Evolutionary conservation across 2,113 vertebrate species (phyloP).

Genomic region (Spea bombifrons): DNA sequence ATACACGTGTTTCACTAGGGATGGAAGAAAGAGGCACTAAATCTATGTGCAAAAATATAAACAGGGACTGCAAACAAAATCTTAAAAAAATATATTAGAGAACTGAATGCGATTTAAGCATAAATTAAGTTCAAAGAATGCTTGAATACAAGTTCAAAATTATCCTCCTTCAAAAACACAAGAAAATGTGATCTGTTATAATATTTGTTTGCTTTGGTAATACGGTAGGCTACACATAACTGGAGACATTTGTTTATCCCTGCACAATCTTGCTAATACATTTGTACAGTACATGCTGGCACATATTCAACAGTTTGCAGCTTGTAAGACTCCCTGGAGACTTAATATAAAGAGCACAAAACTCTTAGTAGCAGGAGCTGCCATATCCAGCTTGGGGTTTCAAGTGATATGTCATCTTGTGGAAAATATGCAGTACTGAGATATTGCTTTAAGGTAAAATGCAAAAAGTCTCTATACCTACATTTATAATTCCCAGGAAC

Average conservation of each 20-base stretch:
- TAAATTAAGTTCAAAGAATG: too few species aligned
- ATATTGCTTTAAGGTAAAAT: neutral
- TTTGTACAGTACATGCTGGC: slow-evolving; percentile 33
- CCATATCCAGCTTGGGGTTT: neutral
- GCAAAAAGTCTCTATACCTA: neutral
- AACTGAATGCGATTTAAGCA: too few species aligned
- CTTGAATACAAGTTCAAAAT: too few species aligned
- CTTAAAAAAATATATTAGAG: too few species aligned
- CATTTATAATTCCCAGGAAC: slow-evolving; percentile 20
- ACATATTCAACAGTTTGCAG: slow-evolving; percentile 53
- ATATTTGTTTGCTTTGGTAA: slow-evolving; percentile 48
- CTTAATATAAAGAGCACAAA: slow-evolving; percentile 42
- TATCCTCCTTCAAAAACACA: neutral
- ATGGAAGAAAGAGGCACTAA: too few species aligned
- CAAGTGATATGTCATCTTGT: rapidly evolving
- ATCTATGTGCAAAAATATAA: too few species aligned
- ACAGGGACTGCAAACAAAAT: too few species aligned
- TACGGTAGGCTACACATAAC: slow-evolving; percentile 35
- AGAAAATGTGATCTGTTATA: slow-evolving; percentile 42
- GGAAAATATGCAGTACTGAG: rapidly evolving
- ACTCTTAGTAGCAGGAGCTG: slow-evolving; percentile 15
- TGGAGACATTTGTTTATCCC: slow-evolving; percentile 54
- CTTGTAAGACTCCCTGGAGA: slow-evolving; percentile 44
- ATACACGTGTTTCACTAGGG: too few species aligned
- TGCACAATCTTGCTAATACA: slow-evolving; percentile 48